phyloP scores from a whole-genome alignment of 1,140 invertebrate species.

The Polypedilum vanderplanki region DNA sequence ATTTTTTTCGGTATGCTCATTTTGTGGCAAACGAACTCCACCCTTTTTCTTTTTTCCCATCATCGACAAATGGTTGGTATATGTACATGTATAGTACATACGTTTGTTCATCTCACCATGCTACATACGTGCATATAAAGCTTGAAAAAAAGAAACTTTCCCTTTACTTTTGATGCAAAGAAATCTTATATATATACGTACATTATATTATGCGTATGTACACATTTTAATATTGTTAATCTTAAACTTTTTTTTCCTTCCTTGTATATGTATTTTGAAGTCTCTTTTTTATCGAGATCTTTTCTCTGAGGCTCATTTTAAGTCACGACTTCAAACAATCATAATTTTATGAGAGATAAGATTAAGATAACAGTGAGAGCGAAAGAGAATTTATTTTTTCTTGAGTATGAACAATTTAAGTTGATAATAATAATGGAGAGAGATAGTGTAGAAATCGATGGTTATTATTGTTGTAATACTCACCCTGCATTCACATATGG shows the following conservation, averaged over 20 bases:
- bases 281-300: neutral
- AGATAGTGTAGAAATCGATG: too few relatives aligned
- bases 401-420: neutral
- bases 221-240: conserved; percentile 8
- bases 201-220: conserved; percentile 6
- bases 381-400: neutral
- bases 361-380: neutral
- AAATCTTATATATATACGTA: too few relatives aligned
- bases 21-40: conserved; percentile 21
- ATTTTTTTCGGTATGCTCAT: conserved; percentile 24
- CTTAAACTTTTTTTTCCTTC: neutral
- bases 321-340: conserved; percentile 17
- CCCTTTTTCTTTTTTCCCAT: conserved; percentile 26
- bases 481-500: conserved; percentile 24
- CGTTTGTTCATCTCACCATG: neutral
- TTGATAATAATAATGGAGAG: neutral
- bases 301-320: conserved; percentile 2
- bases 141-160: too few relatives aligned
- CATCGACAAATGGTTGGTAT: conserved; percentile 21
- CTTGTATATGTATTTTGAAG: neutral
- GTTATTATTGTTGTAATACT: neutral
- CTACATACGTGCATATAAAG: too few relatives aligned
- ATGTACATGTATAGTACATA: neutral
- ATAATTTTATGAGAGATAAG: neutral
- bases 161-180: too few relatives aligned